These are phyloP conservation scores for Dynastes grantii DNA, from an alignment of 2,888 invertebrate genomes.

Conservation along the genomic window DNA sequence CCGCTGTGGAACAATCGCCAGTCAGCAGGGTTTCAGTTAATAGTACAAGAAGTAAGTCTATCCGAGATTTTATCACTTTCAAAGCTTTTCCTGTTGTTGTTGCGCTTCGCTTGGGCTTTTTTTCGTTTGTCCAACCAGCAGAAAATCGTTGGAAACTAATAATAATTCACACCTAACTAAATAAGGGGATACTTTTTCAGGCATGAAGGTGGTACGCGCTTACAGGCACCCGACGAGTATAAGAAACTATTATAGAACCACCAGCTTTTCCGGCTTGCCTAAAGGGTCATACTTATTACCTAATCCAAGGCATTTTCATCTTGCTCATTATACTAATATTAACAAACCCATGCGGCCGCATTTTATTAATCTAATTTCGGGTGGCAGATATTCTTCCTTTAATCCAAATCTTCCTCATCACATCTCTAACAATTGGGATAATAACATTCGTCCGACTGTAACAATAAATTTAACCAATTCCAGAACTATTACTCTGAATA, in stretches of 20 bases:
- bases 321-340: slow-evolving; percentile 63
- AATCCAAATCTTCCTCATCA: slow-evolving; percentile 29
- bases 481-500: slow-evolving; percentile 63
- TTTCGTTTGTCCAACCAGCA: slow-evolving; percentile 47
- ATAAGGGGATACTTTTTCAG: slow-evolving; percentile 57
- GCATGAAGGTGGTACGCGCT: slow-evolving; percentile 52
- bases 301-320: slow-evolving; percentile 69
- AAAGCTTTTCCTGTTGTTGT: slow-evolving; percentile 35
- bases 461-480: slow-evolving; percentile 63
- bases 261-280: slow-evolving; percentile 67
- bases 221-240: slow-evolving; percentile 43
- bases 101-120: slow-evolving; percentile 47
- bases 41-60: slow-evolving; percentile 56
- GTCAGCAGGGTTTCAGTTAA: slow-evolving; percentile 54
- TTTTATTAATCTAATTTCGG: slow-evolving; percentile 57
- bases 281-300: slow-evolving; percentile 67
- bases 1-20: slow-evolving; percentile 51
- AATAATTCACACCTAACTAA: slow-evolving; percentile 35
- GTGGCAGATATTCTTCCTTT: slow-evolving; percentile 43
- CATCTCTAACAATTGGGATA: slow-evolving; percentile 24
- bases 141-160: slow-evolving; percentile 38
- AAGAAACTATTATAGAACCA: slow-evolving; percentile 64
- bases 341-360: slow-evolving; percentile 62
- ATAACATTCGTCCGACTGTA: slow-evolving; percentile 56
- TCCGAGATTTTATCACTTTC: slow-evolving; percentile 12